Evolutionary conservation across 2,888 invertebrate genomes (phyloP).

Genomic region (Cryptophagus acutangulus): DNA sequence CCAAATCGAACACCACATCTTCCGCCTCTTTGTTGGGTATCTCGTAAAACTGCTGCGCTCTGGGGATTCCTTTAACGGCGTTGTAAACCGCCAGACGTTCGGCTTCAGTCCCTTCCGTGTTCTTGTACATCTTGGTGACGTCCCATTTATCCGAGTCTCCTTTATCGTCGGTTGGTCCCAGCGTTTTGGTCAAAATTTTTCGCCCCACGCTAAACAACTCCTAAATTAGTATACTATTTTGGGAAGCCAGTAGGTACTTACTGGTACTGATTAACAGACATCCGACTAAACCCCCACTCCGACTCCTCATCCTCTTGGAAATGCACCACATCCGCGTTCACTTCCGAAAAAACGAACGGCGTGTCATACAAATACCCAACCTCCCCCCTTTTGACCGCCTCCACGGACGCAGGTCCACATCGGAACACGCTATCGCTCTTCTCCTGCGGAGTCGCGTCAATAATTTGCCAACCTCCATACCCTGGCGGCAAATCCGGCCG

Average conservation of each 20-base stretch:
- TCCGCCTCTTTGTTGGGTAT: conserved; percentile 56
- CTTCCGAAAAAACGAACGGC: conserved; percentile 70
- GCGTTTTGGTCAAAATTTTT: conserved; percentile 62
- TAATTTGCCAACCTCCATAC: conserved; percentile 79
- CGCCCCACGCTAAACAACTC: conserved; percentile 57
- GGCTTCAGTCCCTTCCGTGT: conserved; percentile 57
- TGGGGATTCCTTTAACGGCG: conserved; percentile 60
- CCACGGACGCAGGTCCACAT: conserved; percentile 62
- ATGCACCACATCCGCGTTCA: conserved; percentile 71
- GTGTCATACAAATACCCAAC: conserved; percentile 57
- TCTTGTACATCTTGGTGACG: conserved; percentile 62
- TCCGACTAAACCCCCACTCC: conserved; percentile 63
- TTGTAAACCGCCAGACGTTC: conserved; percentile 64
- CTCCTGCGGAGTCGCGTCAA: conserved; percentile 76
- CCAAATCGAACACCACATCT: conserved; percentile 62
- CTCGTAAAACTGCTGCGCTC: conserved; percentile 58
- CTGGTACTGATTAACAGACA: conserved; percentile 63
- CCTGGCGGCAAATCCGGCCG: conserved; percentile 63
- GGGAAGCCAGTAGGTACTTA: conserved; percentile 43
- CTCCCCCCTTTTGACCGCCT: conserved; percentile 58
- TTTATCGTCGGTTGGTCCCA: conserved; percentile 58
- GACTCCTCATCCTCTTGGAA: conserved; percentile 66
- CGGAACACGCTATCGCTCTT: conserved; percentile 55
- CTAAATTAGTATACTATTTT: neutral
- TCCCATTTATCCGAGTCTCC: conserved; percentile 62